Conservation (phyloP, 2,113 vertebrate species). For the western clawed frog (Xenopus tropicalis) region DNA sequence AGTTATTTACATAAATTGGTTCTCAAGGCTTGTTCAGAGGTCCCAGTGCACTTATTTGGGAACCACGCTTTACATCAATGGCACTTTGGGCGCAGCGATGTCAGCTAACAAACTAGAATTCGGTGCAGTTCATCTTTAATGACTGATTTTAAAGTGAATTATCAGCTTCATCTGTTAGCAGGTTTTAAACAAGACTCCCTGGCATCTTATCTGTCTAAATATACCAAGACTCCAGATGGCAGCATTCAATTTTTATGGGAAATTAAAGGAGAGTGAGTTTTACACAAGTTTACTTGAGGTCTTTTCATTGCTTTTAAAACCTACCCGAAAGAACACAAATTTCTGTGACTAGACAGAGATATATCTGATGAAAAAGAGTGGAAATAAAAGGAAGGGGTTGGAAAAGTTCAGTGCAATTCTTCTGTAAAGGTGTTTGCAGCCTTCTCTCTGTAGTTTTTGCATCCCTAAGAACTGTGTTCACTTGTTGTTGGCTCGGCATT, state of each 20-base stretch:
- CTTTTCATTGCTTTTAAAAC: slow-evolving; percentile 49
- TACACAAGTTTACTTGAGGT: slow-evolving; percentile 45
- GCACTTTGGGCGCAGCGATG: background rate
- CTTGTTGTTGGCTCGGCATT: slow-evolving; percentile 50
- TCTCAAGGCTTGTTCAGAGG: too few relatives aligned
- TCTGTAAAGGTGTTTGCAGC: slow-evolving; percentile 43
- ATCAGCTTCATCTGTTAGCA: slow-evolving; percentile 32
- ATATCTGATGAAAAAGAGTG: slow-evolving; percentile 43
- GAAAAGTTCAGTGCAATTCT: slow-evolving; percentile 53
- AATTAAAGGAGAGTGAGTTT: slow-evolving; percentile 26
- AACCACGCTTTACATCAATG: background rate
- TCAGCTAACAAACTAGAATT: background rate
- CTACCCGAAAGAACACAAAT: slow-evolving; percentile 48
- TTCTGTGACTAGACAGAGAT: slow-evolving; percentile 51
- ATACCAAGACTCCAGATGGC: slow-evolving; percentile 52
- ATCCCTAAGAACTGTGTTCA: slow-evolving; percentile 45
- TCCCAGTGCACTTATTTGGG: too few relatives aligned
- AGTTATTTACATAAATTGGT: too few relatives aligned
- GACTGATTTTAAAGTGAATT: slow-evolving; percentile 25
- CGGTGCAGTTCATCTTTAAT: background rate
- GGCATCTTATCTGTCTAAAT: slow-evolving; percentile 46
- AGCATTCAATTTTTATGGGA: slow-evolving; percentile 27
- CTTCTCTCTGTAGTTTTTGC: slow-evolving; percentile 33
- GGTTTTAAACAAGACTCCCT: slow-evolving; percentile 36
- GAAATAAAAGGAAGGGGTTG: slow-evolving; percentile 51